A percentile compares a stretch with the other conserved stretches of the same genome.
Evolutionary conservation across 1,140 invertebrate species (phyloP).

Genomic region (Globodera rostochiensis): DNA sequence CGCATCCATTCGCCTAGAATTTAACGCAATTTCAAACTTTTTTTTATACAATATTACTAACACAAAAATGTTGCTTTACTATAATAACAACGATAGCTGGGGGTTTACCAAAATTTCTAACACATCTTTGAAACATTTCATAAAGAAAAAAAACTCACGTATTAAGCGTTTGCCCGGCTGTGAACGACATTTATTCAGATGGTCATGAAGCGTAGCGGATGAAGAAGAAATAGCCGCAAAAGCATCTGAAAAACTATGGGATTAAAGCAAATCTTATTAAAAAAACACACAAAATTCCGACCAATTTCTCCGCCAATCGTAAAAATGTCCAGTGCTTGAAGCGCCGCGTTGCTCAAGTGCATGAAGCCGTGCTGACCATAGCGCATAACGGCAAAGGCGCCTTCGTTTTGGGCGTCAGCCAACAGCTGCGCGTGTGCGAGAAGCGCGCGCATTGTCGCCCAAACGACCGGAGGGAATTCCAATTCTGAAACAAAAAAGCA

Average conservation of each 20-base stretch:
- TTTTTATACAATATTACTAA: too few relatives aligned
- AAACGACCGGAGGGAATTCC: slow-evolving; percentile 12
- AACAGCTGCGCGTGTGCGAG: slow-evolving; percentile 27
- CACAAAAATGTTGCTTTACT: too few relatives aligned
- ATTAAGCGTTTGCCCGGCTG: slow-evolving; percentile 35
- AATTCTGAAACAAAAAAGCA: not conserved
- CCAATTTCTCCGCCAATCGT: slow-evolving; percentile 20
- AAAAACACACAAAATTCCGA: not conserved
- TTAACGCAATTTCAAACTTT: not conserved
- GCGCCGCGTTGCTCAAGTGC: slow-evolving; percentile 27
- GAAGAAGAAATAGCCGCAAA: slow-evolving; percentile 6
- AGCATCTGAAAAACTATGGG: not conserved
- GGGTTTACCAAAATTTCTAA: slow-evolving; percentile 10
- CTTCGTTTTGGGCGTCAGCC: slow-evolving; percentile 30
- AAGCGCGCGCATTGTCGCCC: slow-evolving; percentile 11
- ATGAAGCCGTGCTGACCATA: slow-evolving; percentile 34
- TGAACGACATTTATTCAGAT: slow-evolving; percentile 36
- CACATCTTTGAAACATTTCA: not conserved
- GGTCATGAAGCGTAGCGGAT: slow-evolving; percentile 29
- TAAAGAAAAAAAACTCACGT: slow-evolving; percentile 21
- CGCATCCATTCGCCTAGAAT: slow-evolving; percentile 50
- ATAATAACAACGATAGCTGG: too few relatives aligned
- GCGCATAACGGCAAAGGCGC: slow-evolving; percentile 34
- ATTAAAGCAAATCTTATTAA: slow-evolving; percentile 15
- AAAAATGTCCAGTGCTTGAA: slow-evolving; percentile 41